Evolutionary conservation across 2,113 vertebrate species (phyloP), one percentile per base, ranked within the genome.

Genomic region (Syrrhaptes paradoxus): DNA sequence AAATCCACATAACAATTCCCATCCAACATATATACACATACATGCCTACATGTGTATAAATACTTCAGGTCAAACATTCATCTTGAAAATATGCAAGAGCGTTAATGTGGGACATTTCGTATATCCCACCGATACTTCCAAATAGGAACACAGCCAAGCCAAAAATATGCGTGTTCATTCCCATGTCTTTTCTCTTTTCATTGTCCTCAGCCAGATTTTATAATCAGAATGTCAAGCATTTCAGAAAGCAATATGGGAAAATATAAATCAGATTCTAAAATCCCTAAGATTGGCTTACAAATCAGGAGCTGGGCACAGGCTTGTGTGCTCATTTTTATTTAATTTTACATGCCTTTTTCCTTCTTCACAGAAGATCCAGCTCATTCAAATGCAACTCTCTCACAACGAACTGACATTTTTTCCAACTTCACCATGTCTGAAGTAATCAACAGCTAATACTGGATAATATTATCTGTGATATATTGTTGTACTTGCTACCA

Each of bases 281-380:
- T 0, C 3, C 13, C 13, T 36, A 26, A 76, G 15, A 43, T 0
- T 14, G 24, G 5, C 21, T 89, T n/a, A 66, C 0, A 0, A 71
- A 48, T 57, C 18, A 70, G 21, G 25, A 76, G 4, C 26, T 70
- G n/a, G 36, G 3, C 55, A 79, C 12, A 11, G 28, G 8, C 4
- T 82, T 55, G 5, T 32, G 9, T 70, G 24, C 11, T 73, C 4
- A 57, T 51, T 80, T 90, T 90, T 72, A 9, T 66, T 93, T 65
- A 8, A 55, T 85, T 86, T 92, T 59, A 25, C 13, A 11, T 79
- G 19, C 2, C 1, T 38, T 87, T 75, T 41, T 68, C 49, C 54
- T 31, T 13, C 48, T 87, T 85, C 7, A 9, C 41, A 41, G 41
- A 41, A 41, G 13, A 61, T 84, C 70, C 78, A 62, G 4, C 13